Conservation (phyloP, 2,113 vertebrate species). For the Salvator merianae region DNA sequence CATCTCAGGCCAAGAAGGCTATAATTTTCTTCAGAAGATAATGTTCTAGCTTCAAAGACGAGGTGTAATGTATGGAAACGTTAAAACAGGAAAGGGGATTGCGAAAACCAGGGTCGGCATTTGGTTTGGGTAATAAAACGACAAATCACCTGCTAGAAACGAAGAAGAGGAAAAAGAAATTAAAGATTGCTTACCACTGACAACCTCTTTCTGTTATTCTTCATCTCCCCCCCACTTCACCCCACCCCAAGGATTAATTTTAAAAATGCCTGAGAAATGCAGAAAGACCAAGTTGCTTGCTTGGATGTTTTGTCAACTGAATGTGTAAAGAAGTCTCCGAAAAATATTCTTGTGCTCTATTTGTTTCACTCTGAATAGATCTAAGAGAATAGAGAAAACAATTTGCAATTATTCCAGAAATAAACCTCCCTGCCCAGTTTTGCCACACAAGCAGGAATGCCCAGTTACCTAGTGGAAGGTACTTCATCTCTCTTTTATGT, state of each 20-base stretch:
- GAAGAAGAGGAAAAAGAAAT: not conserved
- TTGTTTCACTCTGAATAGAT: not conserved
- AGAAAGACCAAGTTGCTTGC: not conserved
- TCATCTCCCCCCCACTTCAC: not conserved
- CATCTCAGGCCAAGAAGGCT: constrained; percentile 36
- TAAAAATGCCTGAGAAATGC: not conserved
- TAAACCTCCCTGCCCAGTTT: not conserved
- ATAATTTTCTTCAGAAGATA: constrained; percentile 39
- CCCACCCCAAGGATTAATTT: not conserved
- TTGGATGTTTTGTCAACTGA: not conserved
- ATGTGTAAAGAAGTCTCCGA: not conserved
- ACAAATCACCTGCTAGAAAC: not conserved
- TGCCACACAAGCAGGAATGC: too few relatives aligned
- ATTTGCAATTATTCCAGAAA: not conserved
- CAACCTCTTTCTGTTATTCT: not conserved
- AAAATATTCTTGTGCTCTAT: not conserved
- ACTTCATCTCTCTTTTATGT: not conserved
- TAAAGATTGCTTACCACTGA: not conserved
- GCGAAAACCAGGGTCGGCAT: constrained; percentile 34
- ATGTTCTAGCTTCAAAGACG: constrained; percentile 37
- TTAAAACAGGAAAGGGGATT: not conserved
- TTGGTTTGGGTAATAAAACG: constrained; percentile 22
- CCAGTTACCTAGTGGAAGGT: not conserved
- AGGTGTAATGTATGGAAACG: constrained; percentile 40
- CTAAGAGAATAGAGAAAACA: not conserved